Evolutionary conservation across 2,797 vertebrate genomes (phyloP).

Genomic region (Cichlasoma orientale): DNA sequence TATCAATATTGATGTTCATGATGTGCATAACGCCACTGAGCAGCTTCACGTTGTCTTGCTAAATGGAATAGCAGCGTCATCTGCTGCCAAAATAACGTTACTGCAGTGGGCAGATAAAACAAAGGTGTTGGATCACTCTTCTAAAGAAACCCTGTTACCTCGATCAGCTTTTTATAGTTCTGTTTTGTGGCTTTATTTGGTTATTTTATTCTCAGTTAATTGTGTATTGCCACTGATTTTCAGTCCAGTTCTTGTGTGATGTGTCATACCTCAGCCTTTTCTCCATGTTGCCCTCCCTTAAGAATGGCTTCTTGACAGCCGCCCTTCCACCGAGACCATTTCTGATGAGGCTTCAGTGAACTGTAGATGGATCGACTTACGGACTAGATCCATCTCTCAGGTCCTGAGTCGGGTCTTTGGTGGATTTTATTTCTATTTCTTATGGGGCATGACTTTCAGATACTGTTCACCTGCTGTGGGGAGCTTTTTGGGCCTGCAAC

Average conservation of each 20-base stretch:
- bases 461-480: too few species aligned
- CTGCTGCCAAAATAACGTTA: conserved; percentile 3
- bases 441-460: too few species aligned
- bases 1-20: background rate
- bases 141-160: background rate
- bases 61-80: background rate
- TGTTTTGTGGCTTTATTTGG: too few species aligned
- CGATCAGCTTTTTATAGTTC: too few species aligned
- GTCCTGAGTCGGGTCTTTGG: too few species aligned
- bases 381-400: too few species aligned
- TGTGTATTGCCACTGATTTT: background rate
- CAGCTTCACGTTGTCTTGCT: background rate
- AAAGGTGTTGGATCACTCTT: background rate
- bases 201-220: too few species aligned
- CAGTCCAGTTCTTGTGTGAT: background rate
- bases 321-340: background rate
- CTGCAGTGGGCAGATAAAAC: background rate
- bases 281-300: background rate
- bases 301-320: background rate
- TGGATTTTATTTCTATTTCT: too few species aligned
- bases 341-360: too few species aligned
- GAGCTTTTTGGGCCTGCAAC: too few species aligned
- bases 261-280: background rate
- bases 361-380: too few species aligned
- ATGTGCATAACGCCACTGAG: background rate